Evolutionary conservation across 2,888 invertebrate species (phyloP), one percentile per base, ranked within the genome.

Genomic region (Gibbula magus): DNA sequence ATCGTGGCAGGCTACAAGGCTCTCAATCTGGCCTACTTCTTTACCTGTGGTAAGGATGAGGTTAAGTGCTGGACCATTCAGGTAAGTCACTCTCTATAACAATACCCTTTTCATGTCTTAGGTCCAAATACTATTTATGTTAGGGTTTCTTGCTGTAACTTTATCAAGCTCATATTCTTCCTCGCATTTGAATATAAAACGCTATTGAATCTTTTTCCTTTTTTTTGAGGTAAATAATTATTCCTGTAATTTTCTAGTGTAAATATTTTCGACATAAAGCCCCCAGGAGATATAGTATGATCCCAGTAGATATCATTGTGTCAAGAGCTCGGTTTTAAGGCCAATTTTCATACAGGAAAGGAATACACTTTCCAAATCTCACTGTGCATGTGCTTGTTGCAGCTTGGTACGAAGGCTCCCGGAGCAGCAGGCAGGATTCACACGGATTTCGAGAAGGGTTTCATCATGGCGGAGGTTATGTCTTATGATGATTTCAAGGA

Each of bases 381-480:
- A 45, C 5, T 45, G 45, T 45, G 45, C 5, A 45, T 45, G 13
- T 45, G 5, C 45, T 45, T 45, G 45, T 1, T 79, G 29, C 93
- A 98, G 97, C 98, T 97, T 95, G 98, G 97, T 80, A 97, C 98
- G 0, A 99, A 99, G 93, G 99, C 99, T 0, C 99, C 99, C 0
- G 98, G 98, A 93, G 99, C 99, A 13, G 99, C 99, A 18, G 99
- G 99, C 0, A 95, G 96, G 90, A 99, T 99, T 93, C 99, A 99
- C 94, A 98, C 99, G 0, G 99, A 99, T 93, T 99, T 99, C 93
- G 99, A 99, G 93, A 99, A 99, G 93, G 99, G 99, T 67, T 99
- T 99, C 94, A 99, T 99, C 86, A 99, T 99, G 99, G 99, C 99
- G 20, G 99, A 99, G 94, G 98, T 99, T 45, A 99, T 99, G 99